Evolutionary conservation across 2,797 vertebrate species (phyloP).

Genomic region (Garrulus glandarius): DNA sequence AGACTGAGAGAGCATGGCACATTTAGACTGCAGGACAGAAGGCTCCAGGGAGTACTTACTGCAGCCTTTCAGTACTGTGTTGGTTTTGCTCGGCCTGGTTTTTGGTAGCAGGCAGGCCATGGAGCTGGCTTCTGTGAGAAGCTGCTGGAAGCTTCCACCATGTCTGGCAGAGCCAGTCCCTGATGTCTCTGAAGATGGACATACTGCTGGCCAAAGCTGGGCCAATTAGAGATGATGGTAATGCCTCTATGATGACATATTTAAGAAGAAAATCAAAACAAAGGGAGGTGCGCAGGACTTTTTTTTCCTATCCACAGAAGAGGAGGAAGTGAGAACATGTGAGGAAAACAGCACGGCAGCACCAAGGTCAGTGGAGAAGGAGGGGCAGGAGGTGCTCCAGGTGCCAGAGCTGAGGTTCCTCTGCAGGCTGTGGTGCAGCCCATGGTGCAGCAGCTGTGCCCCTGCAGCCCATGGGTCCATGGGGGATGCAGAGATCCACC

Average conservation of each 20-base stretch:
- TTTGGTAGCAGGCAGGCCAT: not conserved
- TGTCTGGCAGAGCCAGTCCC: not conserved
- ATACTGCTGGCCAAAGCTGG: not conserved
- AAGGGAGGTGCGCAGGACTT: not conserved
- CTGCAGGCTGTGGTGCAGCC: not conserved
- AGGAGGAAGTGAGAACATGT: not conserved
- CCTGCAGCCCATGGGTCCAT: no score
- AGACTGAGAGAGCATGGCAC: not conserved
- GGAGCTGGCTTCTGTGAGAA: not conserved
- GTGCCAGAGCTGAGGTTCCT: accelerated
- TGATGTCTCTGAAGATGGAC: not conserved
- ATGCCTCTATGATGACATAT: not conserved
- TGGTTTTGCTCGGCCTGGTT: not conserved
- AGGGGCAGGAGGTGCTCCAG: not conserved
- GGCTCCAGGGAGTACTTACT: not conserved
- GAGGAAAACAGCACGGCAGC: not conserved
- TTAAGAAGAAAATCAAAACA: not conserved
- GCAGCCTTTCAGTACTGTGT: not conserved
- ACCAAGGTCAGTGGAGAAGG: not conserved
- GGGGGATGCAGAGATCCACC: no score
- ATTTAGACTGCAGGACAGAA: not conserved
- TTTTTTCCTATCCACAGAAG: not conserved
- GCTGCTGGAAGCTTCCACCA: not conserved
- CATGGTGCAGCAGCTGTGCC: not conserved
- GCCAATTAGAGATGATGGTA: not conserved